A percentile compares a stretch with the other conserved stretches of the same genome.
Evolutionary conservation across 2,888 invertebrate species (phyloP).

Genomic region (Cotesia congregata): DNA sequence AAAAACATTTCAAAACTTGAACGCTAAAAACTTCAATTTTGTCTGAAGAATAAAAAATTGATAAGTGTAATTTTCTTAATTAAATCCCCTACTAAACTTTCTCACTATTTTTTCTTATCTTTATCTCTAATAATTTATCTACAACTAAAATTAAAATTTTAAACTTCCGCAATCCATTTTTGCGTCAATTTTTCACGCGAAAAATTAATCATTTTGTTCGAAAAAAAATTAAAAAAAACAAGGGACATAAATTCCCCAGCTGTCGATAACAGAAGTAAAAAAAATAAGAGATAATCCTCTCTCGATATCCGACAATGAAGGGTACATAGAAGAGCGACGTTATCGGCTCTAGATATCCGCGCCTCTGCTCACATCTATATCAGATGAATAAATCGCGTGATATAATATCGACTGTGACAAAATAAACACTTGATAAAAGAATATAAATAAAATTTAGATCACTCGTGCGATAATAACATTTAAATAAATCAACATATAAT

Average conservation of each 20-base stretch:
- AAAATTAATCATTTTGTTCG: too few species aligned
- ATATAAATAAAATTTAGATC: background rate
- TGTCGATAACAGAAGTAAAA: slow-evolving; percentile 37
- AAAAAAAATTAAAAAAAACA: background rate
- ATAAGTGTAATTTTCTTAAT: too few species aligned
- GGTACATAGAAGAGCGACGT: slow-evolving; percentile 42
- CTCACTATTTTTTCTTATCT: too few species aligned
- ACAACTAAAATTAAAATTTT: too few species aligned
- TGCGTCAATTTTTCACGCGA: too few species aligned
- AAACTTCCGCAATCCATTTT: too few species aligned
- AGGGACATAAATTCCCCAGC: background rate
- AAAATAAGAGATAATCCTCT: slow-evolving; percentile 7
- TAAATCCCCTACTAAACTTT: too few species aligned
- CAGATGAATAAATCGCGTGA: slow-evolving; percentile 45
- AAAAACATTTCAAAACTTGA: too few species aligned
- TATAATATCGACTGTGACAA: slow-evolving; percentile 33
- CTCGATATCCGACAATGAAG: slow-evolving; percentile 13
- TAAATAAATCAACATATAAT: background rate
- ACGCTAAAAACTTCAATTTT: too few species aligned
- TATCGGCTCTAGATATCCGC: slow-evolving; percentile 49
- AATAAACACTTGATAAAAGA: background rate
- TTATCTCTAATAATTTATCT: too few species aligned
- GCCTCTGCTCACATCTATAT: slow-evolving; percentile 32
- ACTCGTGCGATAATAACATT: background rate
- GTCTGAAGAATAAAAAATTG: too few species aligned